phyloP scores from a whole-genome alignment of 30 jellyfish, hydroid and myxozoan species.

The Aurelia coerulea region DNA sequence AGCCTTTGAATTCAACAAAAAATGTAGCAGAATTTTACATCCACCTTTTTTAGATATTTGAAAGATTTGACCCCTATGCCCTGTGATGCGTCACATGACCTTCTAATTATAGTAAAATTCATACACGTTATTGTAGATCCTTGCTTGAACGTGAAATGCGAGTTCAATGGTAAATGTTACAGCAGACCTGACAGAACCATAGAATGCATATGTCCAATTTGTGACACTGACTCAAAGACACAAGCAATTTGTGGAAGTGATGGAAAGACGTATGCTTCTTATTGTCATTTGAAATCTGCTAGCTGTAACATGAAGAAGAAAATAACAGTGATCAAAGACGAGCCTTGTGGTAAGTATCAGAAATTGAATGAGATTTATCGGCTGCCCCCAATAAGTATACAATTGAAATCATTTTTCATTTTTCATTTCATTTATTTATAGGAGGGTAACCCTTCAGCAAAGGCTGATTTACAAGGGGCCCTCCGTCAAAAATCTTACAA shows the following conservation, averaged over 20 bases:
- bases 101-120: no score
- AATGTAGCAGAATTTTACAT: no score
- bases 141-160: constrained; percentile 46
- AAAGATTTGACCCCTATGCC: no score
- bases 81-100: no score
- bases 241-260: constrained; percentile 79
- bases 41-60: neutral
- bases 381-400: no score
- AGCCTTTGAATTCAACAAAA: no score
- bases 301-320: constrained; percentile 32
- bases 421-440: no score
- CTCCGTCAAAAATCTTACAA: no score
- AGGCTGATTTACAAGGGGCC: no score
- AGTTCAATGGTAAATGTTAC: constrained; percentile 42
- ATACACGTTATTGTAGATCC: constrained; percentile 32
- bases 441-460: no score
- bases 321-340: constrained; percentile 25
- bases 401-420: no score
- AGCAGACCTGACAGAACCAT: constrained; percentile 18
- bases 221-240: neutral
- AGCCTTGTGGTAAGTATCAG: constrained; percentile 33
- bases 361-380: no score
- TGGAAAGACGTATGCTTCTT: constrained; percentile 71
- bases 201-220: constrained; percentile 61
- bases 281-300: constrained; percentile 56